phyloP scores from a whole-genome alignment of 2,113 vertebrate species.

The Anoplopoma fimbria region DNA sequence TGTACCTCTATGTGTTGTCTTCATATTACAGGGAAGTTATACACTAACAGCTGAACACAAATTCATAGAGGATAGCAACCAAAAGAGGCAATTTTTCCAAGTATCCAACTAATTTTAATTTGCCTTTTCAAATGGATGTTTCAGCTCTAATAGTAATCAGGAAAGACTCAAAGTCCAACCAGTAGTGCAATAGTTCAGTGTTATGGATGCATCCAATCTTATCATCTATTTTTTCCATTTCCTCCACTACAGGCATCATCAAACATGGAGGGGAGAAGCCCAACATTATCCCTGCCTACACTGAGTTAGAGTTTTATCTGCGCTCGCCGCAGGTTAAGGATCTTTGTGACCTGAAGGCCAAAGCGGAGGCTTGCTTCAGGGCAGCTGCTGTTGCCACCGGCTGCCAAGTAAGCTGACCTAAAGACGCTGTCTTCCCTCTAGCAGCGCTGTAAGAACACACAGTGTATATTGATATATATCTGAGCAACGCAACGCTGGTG shows the following conservation, averaged over 20 bases:
- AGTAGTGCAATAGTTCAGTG: not conserved
- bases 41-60: not conserved
- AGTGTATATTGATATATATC: not conserved
- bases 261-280: slow-evolving; percentile 91
- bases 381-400: slow-evolving; percentile 90
- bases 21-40: not conserved
- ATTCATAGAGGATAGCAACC: not conserved
- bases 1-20: not conserved
- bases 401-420: slow-evolving; percentile 83
- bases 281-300: slow-evolving; percentile 91
- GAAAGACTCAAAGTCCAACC: not conserved
- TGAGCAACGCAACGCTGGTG: not conserved
- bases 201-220: not conserved
- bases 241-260: slow-evolving; percentile 86
- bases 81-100: not conserved
- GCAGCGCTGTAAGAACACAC: not conserved
- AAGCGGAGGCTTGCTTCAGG: slow-evolving; percentile 89
- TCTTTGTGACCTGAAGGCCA: slow-evolving; percentile 85
- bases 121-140: not conserved
- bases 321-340: slow-evolving; percentile 87
- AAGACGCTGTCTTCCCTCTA: not conserved
- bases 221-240: slow-evolving; percentile 9
- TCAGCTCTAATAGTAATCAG: not conserved
- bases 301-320: slow-evolving; percentile 89
- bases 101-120: not conserved